Evolutionary conservation across 2,797 vertebrate genomes (phyloP), one percentile per base, ranked within the genome.

Genomic region (Ficedula albicollis): DNA sequence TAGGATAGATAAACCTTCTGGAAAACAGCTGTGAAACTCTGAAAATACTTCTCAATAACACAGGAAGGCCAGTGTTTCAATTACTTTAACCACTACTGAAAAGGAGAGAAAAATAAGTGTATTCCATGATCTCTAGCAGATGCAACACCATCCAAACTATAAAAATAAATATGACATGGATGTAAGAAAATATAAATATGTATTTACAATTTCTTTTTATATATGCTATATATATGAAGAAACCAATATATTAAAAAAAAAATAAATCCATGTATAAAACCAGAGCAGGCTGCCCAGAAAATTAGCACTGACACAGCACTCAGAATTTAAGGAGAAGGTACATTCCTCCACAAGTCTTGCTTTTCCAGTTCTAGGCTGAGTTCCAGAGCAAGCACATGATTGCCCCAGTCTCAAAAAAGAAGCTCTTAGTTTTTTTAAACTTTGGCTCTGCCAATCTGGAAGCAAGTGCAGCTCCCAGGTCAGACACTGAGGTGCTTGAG

Each of bases 341-440:
- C 30, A 30, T 51, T 69, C 10, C 8, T 78, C 25, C 9, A 3
- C 7, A 69, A 69, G 4, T 43, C 6, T 38, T 62, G 8, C 6
- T 51, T 36, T 63, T 14, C 6, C 12, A 69, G 5, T 11, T 87
- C 34, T 32, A 63, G 27, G 14, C 30, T 30, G 52, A 64, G 19
- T 17, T 67, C 7, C 2, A 49, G 9, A 26, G 7, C 32, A 48
- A 9, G 4, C 13, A 74, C 7, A 5, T 30, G 5, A 2, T 4
- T 34, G 13, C 0, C 15, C 19, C 30, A 48, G 8, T 1, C 17
- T n/a, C 26, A 51, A 20, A 27, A 66, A 56, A 9, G 3, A 64
- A 84, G 9, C 10, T 15, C 0, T 1, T 4, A 32, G 8, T 48
- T n/a, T 68, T 6, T 29, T n/a, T 58, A 58, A 77, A 30, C 9